phyloP scores from a whole-genome alignment of 2,797 vertebrate species.

The Argya squamiceps region DNA sequence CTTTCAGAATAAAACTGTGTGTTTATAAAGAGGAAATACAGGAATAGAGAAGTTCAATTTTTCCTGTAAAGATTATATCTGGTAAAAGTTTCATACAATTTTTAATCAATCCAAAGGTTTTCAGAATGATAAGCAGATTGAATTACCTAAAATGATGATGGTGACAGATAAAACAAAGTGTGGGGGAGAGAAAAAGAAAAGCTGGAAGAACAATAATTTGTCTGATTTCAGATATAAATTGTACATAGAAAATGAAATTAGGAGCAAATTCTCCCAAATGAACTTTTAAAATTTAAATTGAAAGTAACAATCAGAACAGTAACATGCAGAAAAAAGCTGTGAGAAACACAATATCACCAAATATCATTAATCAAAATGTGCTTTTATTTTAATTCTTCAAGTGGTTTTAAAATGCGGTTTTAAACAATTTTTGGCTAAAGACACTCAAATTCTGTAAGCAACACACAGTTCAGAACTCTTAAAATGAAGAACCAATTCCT shows the following conservation, averaged over 20 bases:
- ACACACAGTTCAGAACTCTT: neutral
- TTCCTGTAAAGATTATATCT: neutral
- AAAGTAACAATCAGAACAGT: neutral
- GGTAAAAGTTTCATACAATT: neutral
- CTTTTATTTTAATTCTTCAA: neutral
- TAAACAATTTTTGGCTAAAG: neutral
- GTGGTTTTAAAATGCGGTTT: neutral
- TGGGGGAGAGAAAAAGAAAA: neutral
- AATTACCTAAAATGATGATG: neutral
- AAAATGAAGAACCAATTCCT: neutral
- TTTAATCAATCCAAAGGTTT: neutral
- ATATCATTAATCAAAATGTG: neutral
- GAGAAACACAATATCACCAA: accelerated
- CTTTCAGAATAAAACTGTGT: neutral
- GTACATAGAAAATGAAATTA: neutral
- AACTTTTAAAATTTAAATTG: neutral
- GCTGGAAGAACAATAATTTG: neutral
- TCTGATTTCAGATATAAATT: neutral
- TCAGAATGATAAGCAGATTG: neutral
- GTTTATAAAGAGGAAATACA: neutral
- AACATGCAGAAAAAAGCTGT: neutral
- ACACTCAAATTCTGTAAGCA: neutral
- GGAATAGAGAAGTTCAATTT: neutral
- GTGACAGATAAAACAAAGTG: neutral
- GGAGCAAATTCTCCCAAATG: neutral